Conservation (phyloP, 1,140 invertebrate species). For the Tyrophagus putrescentiae region DNA sequence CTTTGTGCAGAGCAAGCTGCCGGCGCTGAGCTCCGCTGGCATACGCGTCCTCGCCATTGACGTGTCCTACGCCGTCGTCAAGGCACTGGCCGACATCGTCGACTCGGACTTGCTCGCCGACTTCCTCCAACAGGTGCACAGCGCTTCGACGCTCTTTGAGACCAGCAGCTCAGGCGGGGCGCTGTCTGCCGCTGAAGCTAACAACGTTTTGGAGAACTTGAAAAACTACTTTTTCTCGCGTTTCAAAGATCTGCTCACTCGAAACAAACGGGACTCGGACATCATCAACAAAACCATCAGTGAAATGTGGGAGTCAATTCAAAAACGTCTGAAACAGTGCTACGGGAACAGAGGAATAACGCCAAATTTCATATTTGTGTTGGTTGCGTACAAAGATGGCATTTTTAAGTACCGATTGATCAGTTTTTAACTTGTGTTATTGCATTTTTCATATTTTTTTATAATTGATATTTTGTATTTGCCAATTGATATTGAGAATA, state of each 20-base stretch:
- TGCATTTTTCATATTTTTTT: neutral
- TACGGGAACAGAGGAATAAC: neutral
- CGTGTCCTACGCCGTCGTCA: neutral
- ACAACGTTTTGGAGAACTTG: neutral
- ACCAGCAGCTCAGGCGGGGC: neutral
- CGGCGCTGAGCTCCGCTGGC: neutral
- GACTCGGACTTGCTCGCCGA: neutral
- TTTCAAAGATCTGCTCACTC: neutral
- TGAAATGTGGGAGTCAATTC: neutral
- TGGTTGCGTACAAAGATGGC: neutral
- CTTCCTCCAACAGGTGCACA: neutral
- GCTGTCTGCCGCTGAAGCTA: too few species aligned
- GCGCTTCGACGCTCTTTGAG: neutral
- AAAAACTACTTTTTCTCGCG: neutral
- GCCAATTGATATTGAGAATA: too few species aligned
- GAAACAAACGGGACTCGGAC: neutral
- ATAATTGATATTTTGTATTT: too few species aligned
- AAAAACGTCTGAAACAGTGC: neutral
- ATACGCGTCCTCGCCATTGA: neutral
- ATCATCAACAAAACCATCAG: neutral
- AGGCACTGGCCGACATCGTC: neutral
- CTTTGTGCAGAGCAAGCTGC: neutral
- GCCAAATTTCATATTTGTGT: neutral
- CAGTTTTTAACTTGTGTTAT: neutral
- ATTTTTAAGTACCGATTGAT: neutral